These are phyloP conservation scores for Phodopus roborovskii DNA, from an alignment of 2,113 vertebrate species.

Conservation along the genomic window DNA sequence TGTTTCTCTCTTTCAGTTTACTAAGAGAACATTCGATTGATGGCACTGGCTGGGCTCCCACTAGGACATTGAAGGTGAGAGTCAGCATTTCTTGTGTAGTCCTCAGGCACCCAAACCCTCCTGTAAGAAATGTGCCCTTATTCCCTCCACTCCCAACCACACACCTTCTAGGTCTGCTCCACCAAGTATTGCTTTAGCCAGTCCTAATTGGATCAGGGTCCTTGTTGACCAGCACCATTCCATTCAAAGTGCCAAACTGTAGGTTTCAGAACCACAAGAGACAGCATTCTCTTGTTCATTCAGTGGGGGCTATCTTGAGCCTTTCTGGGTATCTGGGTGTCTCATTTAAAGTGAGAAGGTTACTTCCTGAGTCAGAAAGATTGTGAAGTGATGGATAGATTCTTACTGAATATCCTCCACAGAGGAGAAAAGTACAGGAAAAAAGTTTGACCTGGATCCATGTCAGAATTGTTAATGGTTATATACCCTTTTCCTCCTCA, in stretches of 20 bases:
- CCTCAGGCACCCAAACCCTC: background rate
- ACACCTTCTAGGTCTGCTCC: background rate
- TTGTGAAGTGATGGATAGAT: background rate
- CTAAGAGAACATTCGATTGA: conserved; percentile 98
- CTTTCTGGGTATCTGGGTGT: background rate
- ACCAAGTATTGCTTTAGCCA: background rate
- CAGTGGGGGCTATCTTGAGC: background rate
- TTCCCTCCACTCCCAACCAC: background rate
- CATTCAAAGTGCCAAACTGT: background rate
- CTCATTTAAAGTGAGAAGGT: too few species aligned
- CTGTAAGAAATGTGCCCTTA: background rate
- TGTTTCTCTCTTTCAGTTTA: conserved; percentile 88
- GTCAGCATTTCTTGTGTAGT: background rate
- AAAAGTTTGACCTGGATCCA: background rate
- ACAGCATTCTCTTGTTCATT: background rate
- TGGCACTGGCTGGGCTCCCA: conserved; percentile 99
- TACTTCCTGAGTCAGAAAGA: background rate
- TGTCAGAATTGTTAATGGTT: background rate
- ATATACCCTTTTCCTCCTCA: background rate
- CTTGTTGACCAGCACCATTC: background rate
- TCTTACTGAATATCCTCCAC: too few species aligned
- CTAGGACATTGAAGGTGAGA: conserved; percentile 97
- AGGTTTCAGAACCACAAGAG: background rate
- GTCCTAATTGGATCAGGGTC: background rate
- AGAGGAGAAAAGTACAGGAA: background rate